Percentiles rank a stretch among this genome's conserved stretches.
These are phyloP conservation scores for Lethrus apterus DNA, from an alignment of 1,140 invertebrate species.

Conservation along the genomic window DNA sequence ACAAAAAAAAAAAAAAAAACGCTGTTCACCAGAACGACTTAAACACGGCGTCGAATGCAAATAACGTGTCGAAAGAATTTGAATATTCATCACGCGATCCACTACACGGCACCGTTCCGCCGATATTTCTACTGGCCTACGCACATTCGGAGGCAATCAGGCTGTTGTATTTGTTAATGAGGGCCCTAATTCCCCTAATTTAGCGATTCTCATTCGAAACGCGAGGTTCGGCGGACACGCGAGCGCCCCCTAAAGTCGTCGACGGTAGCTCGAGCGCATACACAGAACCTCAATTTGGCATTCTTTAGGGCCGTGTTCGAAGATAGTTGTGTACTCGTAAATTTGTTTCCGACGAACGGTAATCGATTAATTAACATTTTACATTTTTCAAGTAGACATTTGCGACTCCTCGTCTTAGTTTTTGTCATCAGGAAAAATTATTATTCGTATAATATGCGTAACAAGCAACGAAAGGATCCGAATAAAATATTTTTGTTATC, in stretches of 20 bases:
- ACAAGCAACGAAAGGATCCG: no score
- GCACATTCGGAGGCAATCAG: constrained; percentile 17
- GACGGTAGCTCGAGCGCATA: background rate
- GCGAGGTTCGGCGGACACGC: constrained; percentile 13
- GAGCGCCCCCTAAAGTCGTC: constrained; percentile 3
- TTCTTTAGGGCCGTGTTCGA: constrained; percentile 13
- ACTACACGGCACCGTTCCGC: constrained; percentile 6
- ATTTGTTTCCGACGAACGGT: constrained; percentile 14
- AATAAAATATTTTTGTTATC: no score
- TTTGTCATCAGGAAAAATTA: constrained; percentile 12
- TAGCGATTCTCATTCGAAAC: constrained; percentile 19
- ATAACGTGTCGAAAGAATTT: constrained; percentile 24
- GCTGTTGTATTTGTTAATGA: constrained; percentile 27
- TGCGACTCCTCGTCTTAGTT: constrained; percentile 5
- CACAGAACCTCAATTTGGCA: constrained; percentile 22
- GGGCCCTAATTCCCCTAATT: constrained; percentile 25
- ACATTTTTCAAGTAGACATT: no score
- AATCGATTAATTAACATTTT: constrained; percentile 26
- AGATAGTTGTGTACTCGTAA: constrained; percentile 16
- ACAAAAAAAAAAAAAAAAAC: no score
- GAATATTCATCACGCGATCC: constrained; percentile 23
- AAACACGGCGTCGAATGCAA: constrained; percentile 20
- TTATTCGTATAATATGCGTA: no score
- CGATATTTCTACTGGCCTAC: constrained; percentile 14
- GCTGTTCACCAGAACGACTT: constrained; percentile 8